phyloP scores from a whole-genome alignment of 2,797 vertebrate species.

The Trachurus trachurus region DNA sequence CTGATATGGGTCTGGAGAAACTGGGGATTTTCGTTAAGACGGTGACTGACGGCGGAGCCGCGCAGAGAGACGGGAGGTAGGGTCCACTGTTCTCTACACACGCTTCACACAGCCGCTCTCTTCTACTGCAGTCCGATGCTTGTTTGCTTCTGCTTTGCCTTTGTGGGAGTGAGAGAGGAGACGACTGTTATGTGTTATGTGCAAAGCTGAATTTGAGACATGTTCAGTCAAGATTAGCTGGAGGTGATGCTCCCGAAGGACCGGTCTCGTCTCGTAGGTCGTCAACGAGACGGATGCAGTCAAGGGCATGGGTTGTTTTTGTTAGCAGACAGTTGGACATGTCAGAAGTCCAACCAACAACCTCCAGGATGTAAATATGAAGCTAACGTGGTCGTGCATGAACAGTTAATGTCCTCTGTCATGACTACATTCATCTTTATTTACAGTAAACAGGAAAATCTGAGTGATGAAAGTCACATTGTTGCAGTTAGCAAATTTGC shows the following conservation, averaged over 20 bases:
- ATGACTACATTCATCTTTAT: no score
- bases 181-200: neutral
- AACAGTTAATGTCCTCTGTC: no score
- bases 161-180: neutral
- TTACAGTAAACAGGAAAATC: no score
- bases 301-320: neutral
- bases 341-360: no score
- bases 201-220: neutral
- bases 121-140: no score
- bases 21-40: slow-evolving; percentile 98
- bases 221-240: neutral
- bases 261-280: no score
- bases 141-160: neutral
- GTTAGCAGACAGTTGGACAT: no score
- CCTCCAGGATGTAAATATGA: no score
- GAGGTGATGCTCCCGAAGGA: neutral
- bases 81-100: neutral
- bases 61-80: slow-evolving; percentile 94
- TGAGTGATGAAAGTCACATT: no score
- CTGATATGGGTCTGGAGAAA: slow-evolving; percentile 98
- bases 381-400: no score
- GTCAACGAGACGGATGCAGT: neutral
- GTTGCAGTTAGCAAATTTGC: neutral
- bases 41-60: slow-evolving; percentile 94
- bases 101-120: neutral